A percentile compares a stretch with the other conserved stretches of the same genome.
Conservation (phyloP, 1,140 invertebrate species). For the Aphelinus atriplicis region DNA sequence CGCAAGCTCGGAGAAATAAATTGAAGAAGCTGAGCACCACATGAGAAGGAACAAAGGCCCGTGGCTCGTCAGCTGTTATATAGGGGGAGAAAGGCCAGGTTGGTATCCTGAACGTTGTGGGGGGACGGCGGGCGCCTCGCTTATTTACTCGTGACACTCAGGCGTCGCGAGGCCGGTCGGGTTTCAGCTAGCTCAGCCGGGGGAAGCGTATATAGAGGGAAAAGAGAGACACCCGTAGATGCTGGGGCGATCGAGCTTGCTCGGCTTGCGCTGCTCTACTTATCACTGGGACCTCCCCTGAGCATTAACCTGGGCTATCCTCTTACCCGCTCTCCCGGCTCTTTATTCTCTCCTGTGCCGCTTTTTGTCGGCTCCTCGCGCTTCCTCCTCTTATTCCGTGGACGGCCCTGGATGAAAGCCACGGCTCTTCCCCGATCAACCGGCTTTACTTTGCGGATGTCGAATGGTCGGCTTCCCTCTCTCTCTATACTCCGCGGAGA, state of each 20-base stretch:
- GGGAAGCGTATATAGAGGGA: too few relatives aligned
- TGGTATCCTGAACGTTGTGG: too few relatives aligned
- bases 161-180: not conserved
- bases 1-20: too few relatives aligned
- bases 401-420: not conserved
- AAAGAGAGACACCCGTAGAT: not conserved
- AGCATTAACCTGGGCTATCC: conserved; percentile 18
- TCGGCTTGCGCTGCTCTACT: not conserved
- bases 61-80: too few relatives aligned
- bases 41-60: too few relatives aligned
- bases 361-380: not conserved
- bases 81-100: too few relatives aligned
- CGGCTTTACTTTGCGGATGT: too few relatives aligned
- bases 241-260: not conserved
- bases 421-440: too few relatives aligned
- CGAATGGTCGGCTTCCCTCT: too few relatives aligned
- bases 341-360: not conserved
- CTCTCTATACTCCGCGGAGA: too few relatives aligned
- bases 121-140: not conserved
- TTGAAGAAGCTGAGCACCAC: too few relatives aligned
- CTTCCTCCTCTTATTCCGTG: not conserved
- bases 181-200: not conserved
- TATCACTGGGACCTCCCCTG: not conserved
- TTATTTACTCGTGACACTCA: not conserved
- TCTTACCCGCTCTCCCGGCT: not conserved